These are phyloP conservation scores for Hirtodrosophila trivittata DNA, from an alignment of 2,888 invertebrate species.

Conservation along the genomic window DNA sequence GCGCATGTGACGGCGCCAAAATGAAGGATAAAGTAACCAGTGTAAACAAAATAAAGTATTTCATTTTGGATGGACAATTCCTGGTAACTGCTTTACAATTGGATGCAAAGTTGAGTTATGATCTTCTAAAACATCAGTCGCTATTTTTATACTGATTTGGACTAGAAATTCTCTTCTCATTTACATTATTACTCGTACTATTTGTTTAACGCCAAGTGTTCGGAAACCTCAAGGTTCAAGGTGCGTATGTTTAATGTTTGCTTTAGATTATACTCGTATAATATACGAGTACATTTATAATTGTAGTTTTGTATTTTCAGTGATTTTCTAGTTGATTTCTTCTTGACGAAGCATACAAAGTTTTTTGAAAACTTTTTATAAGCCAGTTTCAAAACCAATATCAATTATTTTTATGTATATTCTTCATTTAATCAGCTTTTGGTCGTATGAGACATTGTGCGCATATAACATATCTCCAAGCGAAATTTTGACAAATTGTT, in stretches of 20 bases:
- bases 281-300: no score
- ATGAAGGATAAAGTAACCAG: slow-evolving; percentile 10
- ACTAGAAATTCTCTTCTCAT: neutral
- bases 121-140: neutral
- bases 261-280: neutral
- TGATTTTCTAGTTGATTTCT: no score
- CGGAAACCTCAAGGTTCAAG: slow-evolving; percentile 25
- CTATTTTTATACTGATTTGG: slow-evolving; percentile 34
- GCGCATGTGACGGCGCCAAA: slow-evolving; percentile 1
- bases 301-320: no score
- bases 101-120: neutral
- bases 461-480: no score
- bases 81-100: neutral
- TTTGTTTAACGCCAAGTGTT: slow-evolving; percentile 31
- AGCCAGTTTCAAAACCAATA: no score
- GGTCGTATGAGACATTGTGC: no score
- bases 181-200: neutral
- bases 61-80: slow-evolving; percentile 5
- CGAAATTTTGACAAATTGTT: no score
- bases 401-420: no score
- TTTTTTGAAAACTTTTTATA: no score
- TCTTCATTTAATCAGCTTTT: no score
- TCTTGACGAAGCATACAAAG: no score
- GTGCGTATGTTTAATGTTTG: slow-evolving; percentile 3
- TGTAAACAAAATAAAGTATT: slow-evolving; percentile 2